Evolutionary conservation across 2,113 vertebrate species (phyloP), one percentile per base, ranked within the genome.

Genomic region (Camelus bactrianus): DNA sequence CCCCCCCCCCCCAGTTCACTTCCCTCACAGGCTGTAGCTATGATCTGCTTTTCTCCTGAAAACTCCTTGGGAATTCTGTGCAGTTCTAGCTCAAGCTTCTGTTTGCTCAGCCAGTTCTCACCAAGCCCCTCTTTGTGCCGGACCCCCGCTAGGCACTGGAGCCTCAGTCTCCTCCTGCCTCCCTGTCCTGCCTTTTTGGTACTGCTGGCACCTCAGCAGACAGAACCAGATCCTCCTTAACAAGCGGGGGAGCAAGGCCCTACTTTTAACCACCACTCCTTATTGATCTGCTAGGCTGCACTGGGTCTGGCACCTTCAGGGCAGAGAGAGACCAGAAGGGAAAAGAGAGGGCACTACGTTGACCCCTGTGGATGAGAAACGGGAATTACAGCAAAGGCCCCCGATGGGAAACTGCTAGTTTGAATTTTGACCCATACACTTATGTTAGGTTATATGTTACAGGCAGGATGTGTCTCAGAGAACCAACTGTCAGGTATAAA

Each of bases 221-320:
- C 54, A 54, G 67, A 67, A 60, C 28, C 56, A 32, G 16, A 26
- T 15, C 48, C 19, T 52, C 16, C 20, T 30, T 72, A n/a, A 19
- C 77, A 77, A 86, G 73, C 62, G 38, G 67, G 52, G 46, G 6
- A 24, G 77, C 75, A 52, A 22, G 35, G 13, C 50, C 48, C n/a
- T 56, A 2, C 94, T 42, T 48, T 28, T 35, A 35, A 22, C 13
- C 10, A 0, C 0, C 1, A 6, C 73, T 46, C 50, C 10, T 0
- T 4, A 1, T 1, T 7, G 48, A 52, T 22, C 54, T 54, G 8
- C 12, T 6, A 17, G 60, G 52, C 60, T 13, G 1, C 75, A 0
- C 3, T 76, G 30, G 54, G 20, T n/a, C 11, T 8, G 30, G 0
- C 6, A 9, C 20, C n/a, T 28, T 35, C 30, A 16, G 28, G 56